Conservation (phyloP, 2,113 vertebrate genomes). For the Xenopus tropicalis region UCB_Xtro_10.0 CM004443.2:171287501-171288000, state of each 20-base stretch:
- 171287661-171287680: no score
- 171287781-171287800: background rate
- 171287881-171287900: constrained; percentile 32
- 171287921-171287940: constrained; percentile 10
- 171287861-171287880: constrained; percentile 17
- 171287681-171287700: no score
- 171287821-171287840: constrained; percentile 5
- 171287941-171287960: constrained; percentile 36
- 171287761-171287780: no score
- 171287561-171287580: no score
- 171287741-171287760: background rate
- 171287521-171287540: no score
- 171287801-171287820: background rate
- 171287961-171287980: constrained; percentile 34
- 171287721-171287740: background rate
- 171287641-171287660: no score
- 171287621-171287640: no score
- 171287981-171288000: constrained; percentile 14
- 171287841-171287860: constrained; percentile 8
- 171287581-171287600: no score
- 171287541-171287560: no score
- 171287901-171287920: constrained; percentile 26
- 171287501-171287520: no score
- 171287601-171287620: no score
- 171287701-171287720: no score